Base-by-base conservation (phyloP, 2,888 invertebrate genomes). In the Scotopteryx bipunctaria region DNA sequence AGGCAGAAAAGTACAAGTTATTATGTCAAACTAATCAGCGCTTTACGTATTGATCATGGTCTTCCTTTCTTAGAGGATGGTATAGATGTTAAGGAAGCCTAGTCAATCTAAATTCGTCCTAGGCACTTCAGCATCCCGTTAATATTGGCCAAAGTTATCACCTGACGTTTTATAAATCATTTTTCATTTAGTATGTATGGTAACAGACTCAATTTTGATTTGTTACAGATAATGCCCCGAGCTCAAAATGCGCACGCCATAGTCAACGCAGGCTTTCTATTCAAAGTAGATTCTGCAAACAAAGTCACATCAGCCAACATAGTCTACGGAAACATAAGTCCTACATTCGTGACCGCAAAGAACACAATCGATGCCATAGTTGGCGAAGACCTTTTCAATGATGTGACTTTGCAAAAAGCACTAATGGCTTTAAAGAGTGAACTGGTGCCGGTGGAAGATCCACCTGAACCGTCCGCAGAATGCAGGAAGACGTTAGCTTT, bases 171-270 rank as follows among this genome's bases (percentile, higher is more conserved):
- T n/a, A n/a, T n/a, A n/a, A n/a, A n/a, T n/a, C n/a, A n/a, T n/a
- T n/a, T n/a, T n/a, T n/a, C n/a, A n/a, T n/a, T n/a, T n/a, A n/a
- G n/a, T n/a, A n/a, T n/a, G n/a, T n/a, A n/a, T n/a, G n/a, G n/a
- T n/a, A n/a, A n/a, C n/a, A n/a, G n/a, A n/a, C n/a, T n/a, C n/a
- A n/a, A n/a, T n/a, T n/a, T n/a, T n/a, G n/a, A n/a, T 27, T 27
- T 45, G 3, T 63, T 87, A 53, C 71, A 95, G 95, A 93, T 95
- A 60, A 94, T 94, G 92, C 93, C 94, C 0, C 84, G 95, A 58
- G 93, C 94, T 0, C 95, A 95, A 84, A 95, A 95, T 70, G 93
- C 95, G 0, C 95, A 95, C 64, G 95, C 95, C 0, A 92, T 94
- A 55, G 93, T 96, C 0, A 95, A 95, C 71, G 95, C 95, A 0